Evolutionary conservation across 2,797 vertebrate species (phyloP), one percentile per base, ranked within the genome.

Genomic region (Sebastes vulpes): DNA sequence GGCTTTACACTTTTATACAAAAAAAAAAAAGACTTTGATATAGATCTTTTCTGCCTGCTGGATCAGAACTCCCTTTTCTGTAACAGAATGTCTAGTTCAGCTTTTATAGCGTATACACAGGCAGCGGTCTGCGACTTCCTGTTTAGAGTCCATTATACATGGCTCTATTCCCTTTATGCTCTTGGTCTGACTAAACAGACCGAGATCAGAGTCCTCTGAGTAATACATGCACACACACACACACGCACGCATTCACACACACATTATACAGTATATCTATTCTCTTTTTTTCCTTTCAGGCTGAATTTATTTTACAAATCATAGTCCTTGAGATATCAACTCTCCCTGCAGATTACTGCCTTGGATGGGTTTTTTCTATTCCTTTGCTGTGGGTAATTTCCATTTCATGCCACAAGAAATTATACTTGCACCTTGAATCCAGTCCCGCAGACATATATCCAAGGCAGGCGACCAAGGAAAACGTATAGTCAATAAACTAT

Each of bases 1-100:
- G 67, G 61, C 79, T 91, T 90, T 81, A 88, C 64, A 89, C 4
- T 68, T 90, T 84, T 81, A 80, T 87, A 88, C 54, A 92, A 87
- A 89, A 74, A 31, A 59, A 21, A 35, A 61, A 23, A 5, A 38
- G 31, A 38, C 16, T 72, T 38, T 38, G 50, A 68, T 82, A 79
- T 60, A 80, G 11, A 66, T 81, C 1, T 64, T 77, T 79, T 79
- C 59, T 64, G 59, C 83, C 26, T 9, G 32, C 38, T 56, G 54
- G n/a, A 77, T 77, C 68, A 72, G 29, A 82, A 71, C 56, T 76
- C 26, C 26, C 20, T 68, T 83, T 57, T 67, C 26, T 66, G 53
- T 83, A 75, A 56, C 28, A 63, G 65, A 54, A 79, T 21, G 23
- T 70, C 31, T 59, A 64, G 48, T 38, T 81, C 38, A 75, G 71